Percentiles rank a stretch among this genome's conserved stretches.
phyloP scores from a whole-genome alignment of 2,113 vertebrate species.

The Thamnaconus septentrionalis region DNA sequence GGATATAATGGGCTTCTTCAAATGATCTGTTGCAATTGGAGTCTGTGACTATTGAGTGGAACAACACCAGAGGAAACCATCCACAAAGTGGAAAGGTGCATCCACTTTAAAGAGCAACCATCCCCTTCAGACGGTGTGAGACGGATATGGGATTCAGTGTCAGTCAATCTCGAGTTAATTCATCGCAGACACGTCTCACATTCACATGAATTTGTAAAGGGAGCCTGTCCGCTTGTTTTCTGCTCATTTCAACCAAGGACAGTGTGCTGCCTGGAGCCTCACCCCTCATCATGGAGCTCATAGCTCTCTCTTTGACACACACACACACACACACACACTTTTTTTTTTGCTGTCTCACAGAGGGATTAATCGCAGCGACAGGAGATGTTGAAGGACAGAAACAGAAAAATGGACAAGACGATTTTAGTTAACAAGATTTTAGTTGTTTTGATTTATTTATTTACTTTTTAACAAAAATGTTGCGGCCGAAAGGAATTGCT shows the following conservation, averaged over 20 bases:
- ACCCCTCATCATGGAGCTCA: background rate
- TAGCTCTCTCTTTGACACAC: slow-evolving; percentile 1
- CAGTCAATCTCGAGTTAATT: background rate
- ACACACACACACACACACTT: slow-evolving; percentile 13
- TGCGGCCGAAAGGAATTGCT: no score
- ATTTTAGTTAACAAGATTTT: slow-evolving; percentile 27
- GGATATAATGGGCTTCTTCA: no score
- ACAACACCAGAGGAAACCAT: no score
- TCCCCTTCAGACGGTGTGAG: no score
- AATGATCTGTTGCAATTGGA: no score
- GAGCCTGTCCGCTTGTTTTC: slow-evolving; percentile 7
- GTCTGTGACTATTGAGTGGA: no score
- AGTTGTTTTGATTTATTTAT: background rate
- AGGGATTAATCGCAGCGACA: slow-evolving; percentile 52
- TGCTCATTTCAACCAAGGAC: slow-evolving; percentile 41
- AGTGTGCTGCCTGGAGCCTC: slow-evolving; percentile 19
- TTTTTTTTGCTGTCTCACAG: background rate
- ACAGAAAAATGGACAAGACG: slow-evolving; percentile 39
- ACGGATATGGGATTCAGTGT: background rate
- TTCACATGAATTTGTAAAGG: slow-evolving; percentile 6
- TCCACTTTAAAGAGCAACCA: no score
- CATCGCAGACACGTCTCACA: background rate
- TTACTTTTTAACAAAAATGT: no score
- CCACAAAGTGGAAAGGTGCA: no score
- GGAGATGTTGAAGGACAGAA: slow-evolving; percentile 30